phyloP scores from a whole-genome alignment of 2,113 vertebrate genomes.

The Stegastes partitus region DNA sequence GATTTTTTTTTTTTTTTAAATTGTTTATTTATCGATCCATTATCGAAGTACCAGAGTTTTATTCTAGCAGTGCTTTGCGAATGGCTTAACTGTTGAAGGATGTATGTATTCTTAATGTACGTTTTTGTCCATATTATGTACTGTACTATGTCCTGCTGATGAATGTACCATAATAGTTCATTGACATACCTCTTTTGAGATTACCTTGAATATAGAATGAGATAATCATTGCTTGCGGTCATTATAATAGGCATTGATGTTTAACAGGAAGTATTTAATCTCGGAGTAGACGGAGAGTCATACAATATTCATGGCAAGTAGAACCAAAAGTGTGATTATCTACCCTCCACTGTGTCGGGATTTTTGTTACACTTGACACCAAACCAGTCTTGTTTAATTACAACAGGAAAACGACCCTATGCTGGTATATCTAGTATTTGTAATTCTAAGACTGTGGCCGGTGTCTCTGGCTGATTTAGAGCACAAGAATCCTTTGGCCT shows the following conservation, averaged over 20 bases:
- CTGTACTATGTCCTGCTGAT: conserved; percentile 69
- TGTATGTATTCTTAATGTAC: conserved; percentile 64
- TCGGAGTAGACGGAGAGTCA: background rate
- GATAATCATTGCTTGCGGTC: conserved; percentile 10
- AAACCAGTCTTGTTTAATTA: background rate
- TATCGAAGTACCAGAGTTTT: conserved; percentile 43
- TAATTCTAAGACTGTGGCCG: background rate
- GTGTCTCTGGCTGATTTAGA: background rate
- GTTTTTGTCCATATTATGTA: conserved; percentile 44
- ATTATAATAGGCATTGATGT: conserved; percentile 20
- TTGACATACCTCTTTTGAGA: conserved; percentile 63
- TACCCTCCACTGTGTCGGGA: conserved; percentile 14
- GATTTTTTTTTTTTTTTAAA: conserved; percentile 48
- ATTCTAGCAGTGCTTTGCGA: conserved; percentile 58
- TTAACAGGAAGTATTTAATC: conserved; percentile 40
- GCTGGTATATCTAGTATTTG: background rate
- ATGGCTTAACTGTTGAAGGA: conserved; percentile 63
- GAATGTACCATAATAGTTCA: conserved; percentile 65
- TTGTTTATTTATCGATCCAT: conserved; percentile 61
- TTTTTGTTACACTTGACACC: background rate
- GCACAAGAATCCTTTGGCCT: background rate
- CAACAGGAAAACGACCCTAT: background rate
- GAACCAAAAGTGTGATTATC: conserved; percentile 26
- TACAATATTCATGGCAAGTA: background rate
- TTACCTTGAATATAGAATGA: conserved; percentile 40